Evolutionary conservation across 2,113 vertebrate species (phyloP), one percentile per base, ranked within the genome.

Genomic region (Nesospiza acunhae): DNA sequence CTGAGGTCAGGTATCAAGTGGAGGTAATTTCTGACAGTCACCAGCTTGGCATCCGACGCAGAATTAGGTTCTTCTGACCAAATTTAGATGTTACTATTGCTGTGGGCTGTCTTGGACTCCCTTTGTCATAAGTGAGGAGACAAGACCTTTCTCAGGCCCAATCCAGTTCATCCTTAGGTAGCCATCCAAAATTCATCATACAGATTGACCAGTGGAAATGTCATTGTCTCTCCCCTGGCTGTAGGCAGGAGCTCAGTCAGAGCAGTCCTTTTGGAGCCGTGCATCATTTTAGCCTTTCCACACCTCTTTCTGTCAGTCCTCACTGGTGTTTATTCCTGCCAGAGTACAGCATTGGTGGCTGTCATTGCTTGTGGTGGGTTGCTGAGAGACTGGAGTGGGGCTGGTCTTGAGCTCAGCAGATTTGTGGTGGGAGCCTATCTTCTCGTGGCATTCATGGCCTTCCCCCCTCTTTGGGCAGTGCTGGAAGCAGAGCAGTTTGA

Each of bases 381-480:
- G 1, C 67, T 64, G 63, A 28, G n/a, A 82, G 26, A 52, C 39
- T 55, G 59, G 23, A 53, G 12, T 1, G 0, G 0, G 16, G n/a
- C 15, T 93, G 50, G 13, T 70, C 44, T 82, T n/a, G 18, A 83
- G 53, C 46, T 87, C 58, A 85, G 44, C 62, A 69, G 53, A 62
- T 39, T 24, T 26, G 3, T 49, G 15, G 4, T 64, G 28, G 15
- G 44, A 83, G 6, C 20, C 26, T 6, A 1, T 30, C 42, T 70
- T 60, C 15, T 27, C 2, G 0, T 82, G n/a, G 26, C 23, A 41
- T 16, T 26, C 37, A 62, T 58, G 53, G 24, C 53, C 50, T 86
- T 73, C 46, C 56, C 18, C 30, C 20, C 39, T 52, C 41, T 87
- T 82, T 4, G 0, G 10, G 52, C 33, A 21, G 53, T 0, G 0